Percentiles rank a stretch among this genome's conserved stretches.
phyloP scores from a whole-genome alignment of 2,113 vertebrate genomes.

The Eulacestoma nigropectus region DNA sequence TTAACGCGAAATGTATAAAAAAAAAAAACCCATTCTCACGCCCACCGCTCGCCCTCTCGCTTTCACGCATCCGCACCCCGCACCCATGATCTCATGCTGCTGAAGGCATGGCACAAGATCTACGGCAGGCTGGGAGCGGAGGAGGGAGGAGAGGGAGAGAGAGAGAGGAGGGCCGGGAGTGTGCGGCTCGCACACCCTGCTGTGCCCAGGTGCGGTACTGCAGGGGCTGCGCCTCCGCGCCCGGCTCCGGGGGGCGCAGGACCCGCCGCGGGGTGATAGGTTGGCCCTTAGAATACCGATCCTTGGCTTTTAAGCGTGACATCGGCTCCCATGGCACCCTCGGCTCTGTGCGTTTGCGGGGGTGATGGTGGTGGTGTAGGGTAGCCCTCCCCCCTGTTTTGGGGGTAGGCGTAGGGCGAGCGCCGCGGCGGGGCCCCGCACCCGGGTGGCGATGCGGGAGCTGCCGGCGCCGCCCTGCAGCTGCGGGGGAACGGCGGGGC shows the following conservation, averaged over 20 bases:
- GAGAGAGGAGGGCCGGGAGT: neutral
- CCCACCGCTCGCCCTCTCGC: conserved; percentile 35
- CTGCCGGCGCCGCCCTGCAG: neutral
- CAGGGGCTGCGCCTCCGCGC: neutral
- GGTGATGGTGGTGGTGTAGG: too few species aligned
- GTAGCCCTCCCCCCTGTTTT: neutral
- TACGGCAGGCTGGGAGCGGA: neutral
- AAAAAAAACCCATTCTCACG: neutral
- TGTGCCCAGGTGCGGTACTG: conserved; percentile 49
- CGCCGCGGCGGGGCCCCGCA: neutral
- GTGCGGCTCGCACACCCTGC: conserved; percentile 10
- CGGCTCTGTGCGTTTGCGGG: neutral
- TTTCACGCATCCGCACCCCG: conserved; percentile 43
- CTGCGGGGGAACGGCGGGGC: neutral
- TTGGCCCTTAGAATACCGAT: neutral
- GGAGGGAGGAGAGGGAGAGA: neutral
- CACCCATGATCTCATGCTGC: conserved; percentile 47
- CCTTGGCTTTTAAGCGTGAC: neutral
- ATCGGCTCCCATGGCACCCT: neutral
- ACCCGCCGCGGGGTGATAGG: neutral
- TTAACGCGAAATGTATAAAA: neutral
- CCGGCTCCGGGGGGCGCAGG: neutral
- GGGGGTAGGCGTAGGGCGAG: neutral
- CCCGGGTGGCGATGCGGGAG: neutral
- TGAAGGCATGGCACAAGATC: conserved; percentile 21